Evolutionary conservation across 2,888 invertebrate genomes (phyloP), one percentile per base, ranked within the genome.

Genomic region (Adela reaumurella): DNA sequence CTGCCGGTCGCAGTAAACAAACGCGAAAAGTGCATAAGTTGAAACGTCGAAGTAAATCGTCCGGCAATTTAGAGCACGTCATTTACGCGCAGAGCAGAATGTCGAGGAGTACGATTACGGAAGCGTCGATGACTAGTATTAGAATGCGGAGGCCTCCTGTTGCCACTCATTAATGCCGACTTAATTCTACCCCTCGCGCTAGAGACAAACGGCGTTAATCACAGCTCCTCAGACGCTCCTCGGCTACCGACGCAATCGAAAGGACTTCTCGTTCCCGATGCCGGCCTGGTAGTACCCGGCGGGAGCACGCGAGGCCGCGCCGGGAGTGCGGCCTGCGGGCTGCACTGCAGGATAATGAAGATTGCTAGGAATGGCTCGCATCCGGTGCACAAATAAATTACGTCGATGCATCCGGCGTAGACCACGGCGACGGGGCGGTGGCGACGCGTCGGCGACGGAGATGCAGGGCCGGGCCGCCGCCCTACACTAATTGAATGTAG

Each of bases 331-430:
- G 54, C 62, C 64, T 62, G 57, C 59, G 55, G 57, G 64, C 61
- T 55, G 53, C n/a, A n/a, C 59, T 57, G 61, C 59, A 54, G 57
- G 64, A 60, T 56, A 53, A 59, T 57, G 61, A 61, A 66, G 63
- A 67, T 67, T 59, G 58, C 62, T 59, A 60, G 62, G 64, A 70
- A 69, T 65, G 66, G 56, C 64, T 62, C 62, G 66, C 64, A 65
- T 67, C 67, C 66, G 66, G 61, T 55, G 60, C 57, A 59, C 56
- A 29, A 17, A 47, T 57, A 42, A 46, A 47, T 48, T 48, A 50
- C 45, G 42, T n/a, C 16, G 19, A 53, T 16, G 43, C 20, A 29
- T 35, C 35, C 29, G 16, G 35, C 35, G 49, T 41, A n/a, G n/a
- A n/a, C n/a, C n/a, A n/a, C n/a, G n/a, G n/a, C n/a, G n/a, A n/a